phyloP scores from a whole-genome alignment of 64 coral and sea anemone genomes.

The Cladopsammia gracilis region DNA sequence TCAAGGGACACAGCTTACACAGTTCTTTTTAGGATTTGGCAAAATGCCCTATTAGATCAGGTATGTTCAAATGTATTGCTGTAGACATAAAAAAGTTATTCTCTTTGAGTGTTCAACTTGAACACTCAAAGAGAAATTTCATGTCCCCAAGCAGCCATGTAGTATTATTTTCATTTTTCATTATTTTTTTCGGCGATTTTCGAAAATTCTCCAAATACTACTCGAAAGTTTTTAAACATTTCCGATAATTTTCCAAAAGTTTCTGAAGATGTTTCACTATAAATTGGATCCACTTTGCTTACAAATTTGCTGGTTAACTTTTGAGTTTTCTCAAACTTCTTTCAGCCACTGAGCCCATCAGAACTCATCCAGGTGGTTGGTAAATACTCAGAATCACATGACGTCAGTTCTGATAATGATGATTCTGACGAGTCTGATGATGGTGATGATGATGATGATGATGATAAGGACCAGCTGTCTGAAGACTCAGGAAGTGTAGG shows the following conservation, averaged over 20 bases:
- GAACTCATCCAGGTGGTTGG: slow-evolving; percentile 90
- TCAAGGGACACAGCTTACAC: slow-evolving; percentile 92
- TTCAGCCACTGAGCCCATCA: slow-evolving; percentile 79
- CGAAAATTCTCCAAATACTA: too few species aligned
- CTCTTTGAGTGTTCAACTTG: too few species aligned
- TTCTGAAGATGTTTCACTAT: too few species aligned
- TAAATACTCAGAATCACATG: slow-evolving; percentile 69
- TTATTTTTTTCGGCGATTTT: too few species aligned
- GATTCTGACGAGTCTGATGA: slow-evolving; percentile 82
- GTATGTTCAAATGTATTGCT: slow-evolving; percentile 35
- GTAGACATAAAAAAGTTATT: too few species aligned
- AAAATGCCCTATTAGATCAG: slow-evolving; percentile 93
- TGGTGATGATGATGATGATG: slow-evolving; percentile 38
- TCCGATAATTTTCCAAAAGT: too few species aligned
- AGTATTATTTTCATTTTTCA: too few species aligned
- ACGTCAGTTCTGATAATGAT: slow-evolving; percentile 76
- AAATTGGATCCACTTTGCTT: not conserved
- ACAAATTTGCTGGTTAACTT: not conserved
- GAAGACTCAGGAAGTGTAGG: slow-evolving; percentile 31
- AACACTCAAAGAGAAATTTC: too few species aligned
- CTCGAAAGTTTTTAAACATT: too few species aligned
- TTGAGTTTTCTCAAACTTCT: not conserved
- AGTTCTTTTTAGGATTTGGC: slow-evolving; percentile 89
- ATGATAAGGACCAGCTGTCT: slow-evolving; percentile 3
- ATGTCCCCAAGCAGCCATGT: too few species aligned